Evolutionary conservation across 1,140 invertebrate species (phyloP).

Genomic region (Uloborus diversus): DNA sequence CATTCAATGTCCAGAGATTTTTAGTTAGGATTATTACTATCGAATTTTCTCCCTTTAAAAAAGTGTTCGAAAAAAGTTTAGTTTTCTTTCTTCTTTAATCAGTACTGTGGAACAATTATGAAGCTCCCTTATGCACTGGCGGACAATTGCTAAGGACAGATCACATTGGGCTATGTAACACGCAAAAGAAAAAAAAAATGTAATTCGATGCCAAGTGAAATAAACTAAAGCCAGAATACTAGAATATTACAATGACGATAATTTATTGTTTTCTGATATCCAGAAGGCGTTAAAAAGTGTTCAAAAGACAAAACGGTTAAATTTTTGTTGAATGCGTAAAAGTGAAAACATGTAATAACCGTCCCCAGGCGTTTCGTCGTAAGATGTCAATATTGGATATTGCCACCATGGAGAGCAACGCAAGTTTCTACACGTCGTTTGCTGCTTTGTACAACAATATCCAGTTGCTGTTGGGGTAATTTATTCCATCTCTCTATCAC

Average conservation of each 20-base stretch:
- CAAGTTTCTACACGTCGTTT: conserved; percentile 3
- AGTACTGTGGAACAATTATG: too few species aligned
- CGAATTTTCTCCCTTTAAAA: too few species aligned
- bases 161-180: not conserved
- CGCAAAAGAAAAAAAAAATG: not conserved
- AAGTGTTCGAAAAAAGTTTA: too few species aligned
- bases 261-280: not conserved
- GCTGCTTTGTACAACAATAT: not conserved
- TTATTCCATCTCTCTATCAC: too few species aligned
- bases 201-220: not conserved
- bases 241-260: not conserved
- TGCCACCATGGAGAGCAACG: not conserved
- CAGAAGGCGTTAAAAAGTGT: not conserved
- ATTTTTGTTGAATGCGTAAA: not conserved
- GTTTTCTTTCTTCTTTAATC: too few species aligned
- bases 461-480: too few species aligned
- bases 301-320: not conserved
- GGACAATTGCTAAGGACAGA: not conserved
- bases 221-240: not conserved
- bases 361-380: not conserved
- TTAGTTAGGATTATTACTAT: too few species aligned
- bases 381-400: not conserved
- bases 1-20: too few species aligned
- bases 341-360: not conserved
- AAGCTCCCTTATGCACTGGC: not conserved